Conservation (phyloP, 2,888 invertebrate species). For the Meandrusa payeni region DNA sequence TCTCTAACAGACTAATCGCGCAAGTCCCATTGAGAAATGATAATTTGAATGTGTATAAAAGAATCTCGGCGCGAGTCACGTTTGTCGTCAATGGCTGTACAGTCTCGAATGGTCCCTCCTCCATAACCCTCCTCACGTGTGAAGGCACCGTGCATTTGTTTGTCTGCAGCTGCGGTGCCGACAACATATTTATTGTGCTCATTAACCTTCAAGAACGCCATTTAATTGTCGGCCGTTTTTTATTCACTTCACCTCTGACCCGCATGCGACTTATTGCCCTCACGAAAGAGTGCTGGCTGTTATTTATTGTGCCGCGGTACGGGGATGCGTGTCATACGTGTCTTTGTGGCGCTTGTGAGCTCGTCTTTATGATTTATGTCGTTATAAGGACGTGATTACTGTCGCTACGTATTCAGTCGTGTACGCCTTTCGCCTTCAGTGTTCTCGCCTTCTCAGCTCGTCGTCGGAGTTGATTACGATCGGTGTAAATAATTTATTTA, state of each 20-base stretch:
- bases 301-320: conserved; percentile 72
- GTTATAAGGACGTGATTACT: conserved; percentile 72
- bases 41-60: conserved; percentile 38
- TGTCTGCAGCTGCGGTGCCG: conserved; percentile 78
- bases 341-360: conserved; percentile 74
- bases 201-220: conserved; percentile 81
- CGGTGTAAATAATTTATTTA: conserved; percentile 46
- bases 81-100: conserved; percentile 49
- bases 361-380: conserved; percentile 70
- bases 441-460: conserved; percentile 23
- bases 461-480: conserved; percentile 26
- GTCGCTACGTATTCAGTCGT: conserved; percentile 50
- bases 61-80: conserved; percentile 41
- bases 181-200: conserved; percentile 81
- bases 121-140: conserved; percentile 67
- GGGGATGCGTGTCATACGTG: conserved; percentile 73
- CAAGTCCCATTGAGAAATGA: conserved; percentile 39
- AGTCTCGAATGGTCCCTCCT: conserved; percentile 55
- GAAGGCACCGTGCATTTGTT: conserved; percentile 72
- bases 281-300: conserved; percentile 77
- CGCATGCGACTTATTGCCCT: conserved; percentile 76
- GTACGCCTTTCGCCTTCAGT: conserved; percentile 25
- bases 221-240: conserved; percentile 81
- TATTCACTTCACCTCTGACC: conserved; percentile 80
- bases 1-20: conserved; percentile 54